A percentile compares a stretch with the other conserved stretches of the same genome.
Conservation (phyloP, 2,888 invertebrate species). For the Philaethria dido region DNA sequence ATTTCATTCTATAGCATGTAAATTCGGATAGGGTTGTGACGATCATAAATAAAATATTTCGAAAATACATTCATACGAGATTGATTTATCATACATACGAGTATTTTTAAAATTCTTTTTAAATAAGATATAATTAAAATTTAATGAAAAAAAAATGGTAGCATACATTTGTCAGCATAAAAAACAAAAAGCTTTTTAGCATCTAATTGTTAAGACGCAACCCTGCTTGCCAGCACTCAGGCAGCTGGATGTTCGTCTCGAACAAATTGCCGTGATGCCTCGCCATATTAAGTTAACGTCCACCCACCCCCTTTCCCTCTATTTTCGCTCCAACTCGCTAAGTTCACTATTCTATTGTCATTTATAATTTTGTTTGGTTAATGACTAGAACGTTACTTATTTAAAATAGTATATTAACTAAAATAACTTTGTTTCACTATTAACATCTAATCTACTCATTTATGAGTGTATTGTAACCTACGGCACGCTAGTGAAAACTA, state of each 20-base stretch:
- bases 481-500: slow-evolving; percentile 38
- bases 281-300: slow-evolving; percentile 79
- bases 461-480: slow-evolving; percentile 3
- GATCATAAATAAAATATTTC: slow-evolving; percentile 4
- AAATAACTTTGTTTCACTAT: slow-evolving; percentile 44
- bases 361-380: slow-evolving; percentile 60
- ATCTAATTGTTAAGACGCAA: slow-evolving; percentile 50
- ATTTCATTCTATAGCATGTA: slow-evolving; percentile 71
- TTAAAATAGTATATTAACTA: slow-evolving; percentile 49
- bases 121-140: no score
- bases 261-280: slow-evolving; percentile 81
- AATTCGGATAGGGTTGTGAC: slow-evolving; percentile 59
- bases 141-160: no score
- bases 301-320: slow-evolving; percentile 52
- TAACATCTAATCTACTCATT: slow-evolving; percentile 12
- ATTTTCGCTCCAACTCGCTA: slow-evolving; percentile 48
- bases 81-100: no score
- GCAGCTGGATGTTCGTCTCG: slow-evolving; percentile 74
- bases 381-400: slow-evolving; percentile 51
- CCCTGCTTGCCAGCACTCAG: slow-evolving; percentile 70
- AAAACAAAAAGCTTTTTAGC: slow-evolving; percentile 36
- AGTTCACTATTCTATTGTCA: slow-evolving; percentile 62
- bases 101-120: no score
- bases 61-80: no score
- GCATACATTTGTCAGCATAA: slow-evolving; percentile 5